Evolutionary conservation across 2,113 vertebrate genomes (phyloP).

Genomic region (Esox niger): DNA sequence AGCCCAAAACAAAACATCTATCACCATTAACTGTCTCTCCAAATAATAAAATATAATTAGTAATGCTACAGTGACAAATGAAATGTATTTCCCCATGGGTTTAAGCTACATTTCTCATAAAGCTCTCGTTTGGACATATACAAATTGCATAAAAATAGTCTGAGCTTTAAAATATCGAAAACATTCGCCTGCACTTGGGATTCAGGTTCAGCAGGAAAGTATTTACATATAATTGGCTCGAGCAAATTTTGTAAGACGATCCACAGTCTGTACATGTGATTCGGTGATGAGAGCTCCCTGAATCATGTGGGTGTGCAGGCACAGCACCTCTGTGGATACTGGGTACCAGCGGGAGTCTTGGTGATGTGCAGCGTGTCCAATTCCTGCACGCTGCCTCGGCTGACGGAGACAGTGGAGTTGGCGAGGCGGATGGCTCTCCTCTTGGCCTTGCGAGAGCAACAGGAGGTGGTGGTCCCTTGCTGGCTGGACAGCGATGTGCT

Average conservation of each 20-base stretch:
- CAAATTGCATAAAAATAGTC: too few relatives aligned
- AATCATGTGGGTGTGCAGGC: too few relatives aligned
- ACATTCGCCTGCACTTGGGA: too few relatives aligned
- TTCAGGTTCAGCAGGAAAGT: too few relatives aligned
- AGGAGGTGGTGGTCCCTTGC: slow-evolving; percentile 73
- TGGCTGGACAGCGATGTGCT: slow-evolving; percentile 90
- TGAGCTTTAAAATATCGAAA: too few relatives aligned
- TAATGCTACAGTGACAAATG: not conserved
- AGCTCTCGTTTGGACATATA: too few relatives aligned
- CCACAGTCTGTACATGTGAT: too few relatives aligned
- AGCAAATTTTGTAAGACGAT: too few relatives aligned
- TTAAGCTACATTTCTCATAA: too few relatives aligned
- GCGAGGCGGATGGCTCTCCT: slow-evolving; percentile 82
- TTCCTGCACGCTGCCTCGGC: slow-evolving; percentile 85
- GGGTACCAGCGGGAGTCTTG: slow-evolving; percentile 60
- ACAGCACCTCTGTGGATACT: slow-evolving; percentile 71
- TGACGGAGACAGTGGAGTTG: slow-evolving; percentile 86
- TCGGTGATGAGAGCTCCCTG: not conserved
- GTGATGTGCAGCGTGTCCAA: slow-evolving; percentile 78
- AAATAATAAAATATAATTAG: not conserved
- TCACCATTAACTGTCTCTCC: not conserved
- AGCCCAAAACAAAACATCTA: too few relatives aligned
- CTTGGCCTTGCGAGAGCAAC: slow-evolving; percentile 80
- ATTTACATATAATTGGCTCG: too few relatives aligned
- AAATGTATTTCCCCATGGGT: not conserved